phyloP scores from a whole-genome alignment of 2,888 invertebrate species.

The Xanthorhoe designata region DNA sequence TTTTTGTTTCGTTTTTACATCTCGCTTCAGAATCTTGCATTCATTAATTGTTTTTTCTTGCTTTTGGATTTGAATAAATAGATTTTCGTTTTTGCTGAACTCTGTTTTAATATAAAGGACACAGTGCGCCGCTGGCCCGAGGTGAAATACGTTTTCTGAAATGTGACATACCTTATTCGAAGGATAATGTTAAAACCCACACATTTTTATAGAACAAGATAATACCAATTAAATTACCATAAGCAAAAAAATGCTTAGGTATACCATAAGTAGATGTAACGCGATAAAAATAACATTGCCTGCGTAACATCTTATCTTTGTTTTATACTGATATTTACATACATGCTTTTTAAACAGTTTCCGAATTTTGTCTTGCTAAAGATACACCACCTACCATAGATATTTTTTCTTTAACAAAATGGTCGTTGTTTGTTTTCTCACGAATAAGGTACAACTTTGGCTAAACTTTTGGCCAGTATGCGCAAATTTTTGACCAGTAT shows the following conservation, averaged over 20 bases:
- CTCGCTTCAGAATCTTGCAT: slow-evolving; percentile 59
- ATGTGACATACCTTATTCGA: slow-evolving; percentile 11
- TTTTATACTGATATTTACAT: neutral
- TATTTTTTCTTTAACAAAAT: slow-evolving; percentile 5
- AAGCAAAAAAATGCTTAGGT: neutral
- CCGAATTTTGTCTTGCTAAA: neutral
- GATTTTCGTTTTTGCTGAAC: slow-evolving; percentile 67
- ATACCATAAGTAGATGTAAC: neutral
- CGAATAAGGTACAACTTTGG: slow-evolving; percentile 4
- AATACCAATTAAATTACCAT: neutral
- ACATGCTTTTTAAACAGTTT: neutral
- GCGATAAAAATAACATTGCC: neutral
- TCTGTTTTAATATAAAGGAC: slow-evolving; percentile 64
- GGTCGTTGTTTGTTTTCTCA: neutral
- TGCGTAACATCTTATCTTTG: neutral
- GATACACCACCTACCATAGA: too few relatives aligned
- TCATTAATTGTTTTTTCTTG: slow-evolving; percentile 60
- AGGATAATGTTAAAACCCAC: neutral
- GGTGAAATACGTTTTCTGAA: slow-evolving; percentile 12
- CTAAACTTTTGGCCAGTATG: slow-evolving; percentile 5
- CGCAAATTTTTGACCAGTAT: slow-evolving; percentile 17
- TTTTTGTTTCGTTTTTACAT: slow-evolving; percentile 59
- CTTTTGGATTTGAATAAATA: slow-evolving; percentile 67
- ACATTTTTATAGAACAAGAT: neutral
- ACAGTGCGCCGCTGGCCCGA: slow-evolving; percentile 5